Evolutionary conservation across 2,113 vertebrate genomes (phyloP).

Genomic region (Gopherus evgoodei): DNA sequence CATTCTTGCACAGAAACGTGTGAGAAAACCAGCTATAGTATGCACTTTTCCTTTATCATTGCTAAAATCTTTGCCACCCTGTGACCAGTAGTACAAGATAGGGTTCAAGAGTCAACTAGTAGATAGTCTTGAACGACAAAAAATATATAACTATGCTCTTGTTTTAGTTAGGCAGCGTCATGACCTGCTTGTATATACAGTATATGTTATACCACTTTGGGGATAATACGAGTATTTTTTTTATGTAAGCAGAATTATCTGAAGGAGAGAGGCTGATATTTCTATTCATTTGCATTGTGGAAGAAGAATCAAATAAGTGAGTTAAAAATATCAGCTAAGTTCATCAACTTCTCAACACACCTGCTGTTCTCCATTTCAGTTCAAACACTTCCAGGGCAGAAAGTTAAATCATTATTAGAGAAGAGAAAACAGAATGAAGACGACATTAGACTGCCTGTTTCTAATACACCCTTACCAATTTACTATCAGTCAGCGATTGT

Average conservation of each 20-base stretch:
- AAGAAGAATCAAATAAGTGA: conserved; percentile 61
- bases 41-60: not conserved
- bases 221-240: not conserved
- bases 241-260: not conserved
- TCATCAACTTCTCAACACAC: conserved; percentile 66
- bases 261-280: conserved; percentile 19
- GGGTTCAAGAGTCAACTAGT: conserved; percentile 17
- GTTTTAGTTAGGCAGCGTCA: not conserved
- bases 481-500: conserved; percentile 70
- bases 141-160: not conserved
- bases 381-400: conserved; percentile 74
- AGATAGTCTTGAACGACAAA: not conserved
- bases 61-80: conserved; percentile 40
- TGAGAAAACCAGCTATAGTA: conserved; percentile 29
- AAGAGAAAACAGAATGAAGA: conserved; percentile 68
- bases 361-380: conserved; percentile 73
- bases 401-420: conserved; percentile 71
- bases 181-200: not conserved
- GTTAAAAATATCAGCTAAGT: conserved; percentile 72
- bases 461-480: conserved; percentile 75
- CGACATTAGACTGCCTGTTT: conserved; percentile 70
- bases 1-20: not conserved
- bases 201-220: not conserved
- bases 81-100: not conserved
- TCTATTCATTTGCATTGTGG: conserved; percentile 35